A percentile compares a stretch with the other conserved stretches of the same genome.
Conservation (phyloP, 2,113 vertebrate species). For the Thoracochromis brauschi region DNA sequence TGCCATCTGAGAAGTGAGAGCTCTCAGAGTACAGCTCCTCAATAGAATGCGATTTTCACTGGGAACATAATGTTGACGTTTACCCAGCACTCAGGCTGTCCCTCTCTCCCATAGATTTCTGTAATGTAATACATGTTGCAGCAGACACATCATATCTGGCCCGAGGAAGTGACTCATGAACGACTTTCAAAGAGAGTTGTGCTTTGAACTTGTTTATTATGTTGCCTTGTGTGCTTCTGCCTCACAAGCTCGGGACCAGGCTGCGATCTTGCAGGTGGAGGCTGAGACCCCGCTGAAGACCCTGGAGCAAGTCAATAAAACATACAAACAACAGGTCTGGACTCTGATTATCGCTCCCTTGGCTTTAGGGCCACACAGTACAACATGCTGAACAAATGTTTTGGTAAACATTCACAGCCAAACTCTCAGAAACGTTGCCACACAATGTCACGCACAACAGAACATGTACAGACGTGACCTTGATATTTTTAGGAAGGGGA, state of each 20-base stretch:
- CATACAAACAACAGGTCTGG: constrained; percentile 52
- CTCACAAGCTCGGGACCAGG: constrained; percentile 10
- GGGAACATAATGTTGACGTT: constrained; percentile 35
- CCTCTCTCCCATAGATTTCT: constrained; percentile 18
- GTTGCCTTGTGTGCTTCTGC: constrained; percentile 2
- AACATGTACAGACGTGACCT: neutral
- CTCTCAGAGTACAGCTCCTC: neutral
- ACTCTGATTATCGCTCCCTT: constrained; percentile 37
- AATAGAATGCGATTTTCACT: constrained; percentile 28
- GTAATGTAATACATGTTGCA: constrained; percentile 46
- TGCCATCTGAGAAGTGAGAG: neutral
- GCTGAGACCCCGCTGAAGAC: constrained; percentile 35
- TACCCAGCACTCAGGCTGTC: neutral
- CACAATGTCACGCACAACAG: neutral
- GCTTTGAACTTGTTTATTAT: constrained; percentile 51
- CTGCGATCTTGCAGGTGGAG: constrained; percentile 16
- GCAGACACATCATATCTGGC: constrained; percentile 47
- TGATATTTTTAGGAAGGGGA: neutral
- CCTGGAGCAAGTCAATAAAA: constrained; percentile 61
- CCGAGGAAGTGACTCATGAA: constrained; percentile 38
- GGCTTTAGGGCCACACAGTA: constrained; percentile 2
- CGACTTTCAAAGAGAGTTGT: constrained; percentile 40
- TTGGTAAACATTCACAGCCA: constrained; percentile 24
- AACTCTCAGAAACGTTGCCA: neutral
- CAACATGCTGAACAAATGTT: constrained; percentile 34